phyloP scores from a whole-genome alignment of 2,888 invertebrate species.

The Scaptomyza reducta region DNA sequence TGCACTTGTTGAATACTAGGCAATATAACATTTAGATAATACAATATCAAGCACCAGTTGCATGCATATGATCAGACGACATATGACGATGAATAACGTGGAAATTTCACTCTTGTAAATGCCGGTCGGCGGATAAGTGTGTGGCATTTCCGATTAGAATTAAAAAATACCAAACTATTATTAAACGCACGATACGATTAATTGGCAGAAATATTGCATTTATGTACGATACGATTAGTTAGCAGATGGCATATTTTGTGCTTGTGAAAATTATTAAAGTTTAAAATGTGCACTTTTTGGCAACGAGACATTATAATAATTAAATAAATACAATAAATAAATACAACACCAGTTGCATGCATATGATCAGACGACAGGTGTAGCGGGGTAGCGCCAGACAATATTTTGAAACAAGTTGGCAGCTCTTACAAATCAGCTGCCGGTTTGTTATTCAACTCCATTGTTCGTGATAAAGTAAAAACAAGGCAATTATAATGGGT shows the following conservation, averaged over 20 bases:
- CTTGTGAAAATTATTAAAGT: not conserved
- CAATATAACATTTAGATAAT: too few relatives aligned
- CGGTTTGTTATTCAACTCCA: slow-evolving; percentile 66
- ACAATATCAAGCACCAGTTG: not conserved
- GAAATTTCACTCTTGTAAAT: slow-evolving; percentile 69
- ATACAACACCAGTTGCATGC: not conserved
- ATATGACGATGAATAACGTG: slow-evolving; percentile 64
- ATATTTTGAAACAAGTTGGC: slow-evolving; percentile 21
- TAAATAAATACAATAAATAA: not conserved
- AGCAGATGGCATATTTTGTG: not conserved
- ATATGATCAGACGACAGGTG: slow-evolving; percentile 7
- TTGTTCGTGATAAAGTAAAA: slow-evolving; percentile 6
- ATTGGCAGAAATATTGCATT: not conserved
- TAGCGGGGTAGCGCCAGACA: not conserved
- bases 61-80: slow-evolving; percentile 7
- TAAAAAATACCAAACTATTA: slow-evolving; percentile 35
- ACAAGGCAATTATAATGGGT: slow-evolving; percentile 48
- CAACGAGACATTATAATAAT: not conserved
- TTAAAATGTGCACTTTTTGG: not conserved
- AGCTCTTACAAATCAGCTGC: slow-evolving; percentile 61
- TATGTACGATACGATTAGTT: too few relatives aligned
- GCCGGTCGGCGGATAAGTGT: slow-evolving; percentile 49
- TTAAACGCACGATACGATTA: not conserved
- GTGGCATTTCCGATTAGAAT: slow-evolving; percentile 1
- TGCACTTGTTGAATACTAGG: not conserved